Base-by-base conservation (phyloP, 2,888 invertebrate genomes). In the Horisme vitalbata region DNA sequence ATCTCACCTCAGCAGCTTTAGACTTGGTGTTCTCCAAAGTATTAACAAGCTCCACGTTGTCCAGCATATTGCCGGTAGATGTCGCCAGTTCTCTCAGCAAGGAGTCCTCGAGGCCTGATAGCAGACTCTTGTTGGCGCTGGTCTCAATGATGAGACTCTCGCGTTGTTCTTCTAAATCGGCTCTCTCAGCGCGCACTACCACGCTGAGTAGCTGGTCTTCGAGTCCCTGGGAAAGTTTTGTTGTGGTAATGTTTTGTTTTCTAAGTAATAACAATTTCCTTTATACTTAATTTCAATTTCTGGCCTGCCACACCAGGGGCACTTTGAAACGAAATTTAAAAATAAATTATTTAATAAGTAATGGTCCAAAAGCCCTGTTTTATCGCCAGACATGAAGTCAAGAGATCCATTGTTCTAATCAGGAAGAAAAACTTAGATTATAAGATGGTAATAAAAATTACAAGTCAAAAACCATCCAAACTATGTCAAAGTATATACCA, bases 171-270 rank as follows among this genome's bases (percentile, higher is more conserved):
- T 98, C 97, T 27, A 98, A 85, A 72, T 98, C 97, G 0, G 96
- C 91, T 7, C 97, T 87, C 75, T 98, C 97, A 27, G 94, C 94
- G 59, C 95, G 92, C 0, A 97, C 97, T 0, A 97, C 97, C 0
- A 97, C 96, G 65, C 96, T 95, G 1, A 98, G 87, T 0, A 98
- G 87, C 73, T 98, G 97, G 75, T 97, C 97, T 82, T 98, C 97
- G 35, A 98, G 83, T 30, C 97, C 96, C 94, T 94, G 61, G 1
- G 38, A 38, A 23, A 12, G 13, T 23, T 2, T 2, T 23, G n/a
- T n/a, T 9, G n/a, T 23, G 18, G 4, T 6, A 18, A 18, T 18
- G 6, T 18, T 18, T 4, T 18, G 5, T 9, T n/a, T 9, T 9
- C n/a, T n/a, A n/a, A n/a, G n/a, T n/a, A n/a, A n/a, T n/a, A n/a